A percentile compares a stretch with the other conserved stretches of the same genome.
Conservation (phyloP, 2,797 vertebrate species). For the Enteromius mattozi region DNA sequence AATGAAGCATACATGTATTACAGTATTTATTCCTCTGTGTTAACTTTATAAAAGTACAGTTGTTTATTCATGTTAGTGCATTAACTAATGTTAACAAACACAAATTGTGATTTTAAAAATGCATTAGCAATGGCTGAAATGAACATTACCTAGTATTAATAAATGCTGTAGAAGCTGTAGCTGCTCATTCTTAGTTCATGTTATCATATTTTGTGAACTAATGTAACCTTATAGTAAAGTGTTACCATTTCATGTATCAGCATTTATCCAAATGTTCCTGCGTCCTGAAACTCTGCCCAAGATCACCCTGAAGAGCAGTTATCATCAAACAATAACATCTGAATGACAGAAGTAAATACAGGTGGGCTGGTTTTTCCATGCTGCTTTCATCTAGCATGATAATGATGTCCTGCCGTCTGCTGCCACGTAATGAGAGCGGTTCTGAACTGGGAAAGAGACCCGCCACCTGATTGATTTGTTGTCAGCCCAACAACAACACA, state of each 20-base stretch:
- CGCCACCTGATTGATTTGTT: conserved; percentile 67
- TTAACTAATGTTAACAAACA: too few relatives aligned
- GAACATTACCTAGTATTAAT: too few relatives aligned
- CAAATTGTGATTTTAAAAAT: too few relatives aligned
- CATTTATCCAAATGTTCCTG: not conserved
- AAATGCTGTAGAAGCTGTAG: too few relatives aligned
- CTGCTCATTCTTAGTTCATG: too few relatives aligned
- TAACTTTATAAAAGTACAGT: too few relatives aligned
- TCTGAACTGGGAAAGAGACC: conserved; percentile 21
- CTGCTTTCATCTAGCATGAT: conserved; percentile 56
- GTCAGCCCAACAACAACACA: conserved; percentile 51
- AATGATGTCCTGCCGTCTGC: conserved; percentile 59
- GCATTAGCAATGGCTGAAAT: too few relatives aligned
- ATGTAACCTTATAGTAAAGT: too few relatives aligned
- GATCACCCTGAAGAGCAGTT: not conserved
- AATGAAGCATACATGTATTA: too few relatives aligned
- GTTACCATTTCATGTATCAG: not conserved
- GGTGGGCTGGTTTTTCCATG: not conserved
- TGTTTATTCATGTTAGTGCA: too few relatives aligned
- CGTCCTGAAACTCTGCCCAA: not conserved
- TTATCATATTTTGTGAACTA: too few relatives aligned
- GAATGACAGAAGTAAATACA: conserved; percentile 36
- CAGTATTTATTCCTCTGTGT: too few relatives aligned
- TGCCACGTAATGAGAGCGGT: conserved; percentile 55
- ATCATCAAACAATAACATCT: conserved; percentile 20